Base-by-base conservation (phyloP, 2,113 vertebrate genomes). In the Pantherophis guttatus region DNA sequence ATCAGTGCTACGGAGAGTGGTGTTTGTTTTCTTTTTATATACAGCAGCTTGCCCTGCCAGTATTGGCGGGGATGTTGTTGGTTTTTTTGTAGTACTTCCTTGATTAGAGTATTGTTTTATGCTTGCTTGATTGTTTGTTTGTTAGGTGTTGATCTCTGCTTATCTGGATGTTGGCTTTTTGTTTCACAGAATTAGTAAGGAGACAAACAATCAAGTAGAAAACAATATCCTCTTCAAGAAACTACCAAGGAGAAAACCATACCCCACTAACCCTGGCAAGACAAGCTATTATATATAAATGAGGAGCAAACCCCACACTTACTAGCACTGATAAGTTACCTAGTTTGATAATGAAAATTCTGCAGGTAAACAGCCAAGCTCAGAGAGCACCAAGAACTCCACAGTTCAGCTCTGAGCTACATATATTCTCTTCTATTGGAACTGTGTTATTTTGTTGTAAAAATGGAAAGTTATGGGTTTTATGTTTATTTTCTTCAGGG, bases 401-500 rank as follows among this genome's bases (percentile, higher is more conserved):
- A n/a, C 1, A 13, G 11, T 70, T 70, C 62, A 70, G 29, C 5
- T n/a, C 62, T n/a, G 29, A 70, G 12, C 62, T 70, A 70, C 62
- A n/a, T 33, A 70, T 7, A 70, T 33, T 70, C 65, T 70, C 1
- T 70, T 70, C 65, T 15, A 7, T 19, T 48, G 58, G 21, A 89
- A 81, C 44, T 75, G 59, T 33, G 33, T 21, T 86, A 62, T 58
- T 10, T 57, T 81, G 8, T 81, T 81, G 33, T 55, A 58, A 8
- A 65, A 54, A 59, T 52, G 10, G 24, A 24, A 85, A 4, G 10
- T 50, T 81, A 11, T 13, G 4, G 70, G 0, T 1, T 90, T 62
- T 44, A 3, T 0, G 91, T 0, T 33, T 0, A 48, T 5, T 8
- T 0, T 9, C n/a, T 88, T 50, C 93, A 98, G 97, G 13, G 7